Evolutionary conservation across 2,888 invertebrate species (phyloP).

Genomic region (Eupithecia centaureata): DNA sequence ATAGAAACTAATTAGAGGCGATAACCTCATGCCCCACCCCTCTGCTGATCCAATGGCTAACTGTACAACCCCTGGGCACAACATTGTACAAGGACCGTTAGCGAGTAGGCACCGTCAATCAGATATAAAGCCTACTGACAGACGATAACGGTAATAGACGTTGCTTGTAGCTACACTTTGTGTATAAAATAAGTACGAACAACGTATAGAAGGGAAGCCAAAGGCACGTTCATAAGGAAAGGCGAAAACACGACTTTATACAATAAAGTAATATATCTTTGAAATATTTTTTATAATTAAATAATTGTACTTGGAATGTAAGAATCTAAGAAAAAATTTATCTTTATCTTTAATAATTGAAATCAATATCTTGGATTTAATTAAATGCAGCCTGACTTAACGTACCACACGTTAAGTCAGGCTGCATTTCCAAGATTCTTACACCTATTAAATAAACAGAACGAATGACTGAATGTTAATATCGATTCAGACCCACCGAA

Average conservation of each 20-base stretch:
- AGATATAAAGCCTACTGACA: slow-evolving; percentile 73
- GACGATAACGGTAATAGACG: slow-evolving; percentile 73
- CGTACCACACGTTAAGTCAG: no score
- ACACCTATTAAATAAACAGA: neutral
- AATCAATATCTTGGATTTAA: no score
- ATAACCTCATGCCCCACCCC: slow-evolving; percentile 29
- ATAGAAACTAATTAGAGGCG: slow-evolving; percentile 22
- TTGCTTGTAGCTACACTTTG: slow-evolving; percentile 46
- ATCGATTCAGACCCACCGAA: neutral
- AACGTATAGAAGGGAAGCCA: neutral
- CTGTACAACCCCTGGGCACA: slow-evolving; percentile 54
- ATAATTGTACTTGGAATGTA: no score
- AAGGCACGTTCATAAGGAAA: neutral
- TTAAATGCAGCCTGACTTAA: no score
- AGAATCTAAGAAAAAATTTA: no score
- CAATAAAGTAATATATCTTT: no score
- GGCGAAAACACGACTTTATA: neutral
- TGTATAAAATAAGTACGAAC: neutral
- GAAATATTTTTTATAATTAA: no score
- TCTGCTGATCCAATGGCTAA: slow-evolving; percentile 41
- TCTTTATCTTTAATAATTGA: no score
- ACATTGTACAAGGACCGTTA: slow-evolving; percentile 67
- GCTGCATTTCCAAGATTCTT: neutral
- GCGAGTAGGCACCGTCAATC: slow-evolving; percentile 62
- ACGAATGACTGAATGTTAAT: neutral